Conservation (phyloP, 1,140 invertebrate genomes). For the Drosophila nebulosa region DNA sequence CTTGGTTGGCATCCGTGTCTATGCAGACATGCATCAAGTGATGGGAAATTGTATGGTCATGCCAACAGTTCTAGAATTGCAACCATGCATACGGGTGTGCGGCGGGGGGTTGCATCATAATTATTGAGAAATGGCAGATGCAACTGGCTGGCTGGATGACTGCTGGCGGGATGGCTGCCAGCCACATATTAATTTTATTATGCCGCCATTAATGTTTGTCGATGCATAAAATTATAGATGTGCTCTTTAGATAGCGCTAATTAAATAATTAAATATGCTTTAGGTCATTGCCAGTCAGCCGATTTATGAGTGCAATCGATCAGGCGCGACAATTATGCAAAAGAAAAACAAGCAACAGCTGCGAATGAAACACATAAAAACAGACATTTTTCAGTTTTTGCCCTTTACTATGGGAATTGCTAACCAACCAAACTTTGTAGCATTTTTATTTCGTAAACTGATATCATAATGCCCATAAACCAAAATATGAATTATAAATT, state of each 20-base stretch:
- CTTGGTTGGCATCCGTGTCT: not conserved
- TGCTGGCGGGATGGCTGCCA: slow-evolving; percentile 21
- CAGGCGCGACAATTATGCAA: slow-evolving; percentile 65
- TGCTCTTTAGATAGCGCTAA: slow-evolving; percentile 71
- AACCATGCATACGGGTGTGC: not conserved
- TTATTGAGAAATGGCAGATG: slow-evolving; percentile 39
- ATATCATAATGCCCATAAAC: slow-evolving; percentile 21
- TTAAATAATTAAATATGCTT: slow-evolving; percentile 80
- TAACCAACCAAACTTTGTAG: not conserved
- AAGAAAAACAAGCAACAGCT: slow-evolving; percentile 41
- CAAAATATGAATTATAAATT: too few species aligned
- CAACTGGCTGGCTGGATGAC: slow-evolving; percentile 41
- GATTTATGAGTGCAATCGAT: slow-evolving; percentile 68
- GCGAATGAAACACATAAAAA: slow-evolving; percentile 19
- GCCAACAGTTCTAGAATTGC: not conserved
- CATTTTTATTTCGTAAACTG: not conserved
- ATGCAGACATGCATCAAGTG: not conserved
- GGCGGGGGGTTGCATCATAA: slow-evolving; percentile 24
- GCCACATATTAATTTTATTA: slow-evolving; percentile 69
- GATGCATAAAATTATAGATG: slow-evolving; percentile 77
- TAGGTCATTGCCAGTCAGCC: slow-evolving; percentile 51
- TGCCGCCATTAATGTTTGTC: slow-evolving; percentile 66
- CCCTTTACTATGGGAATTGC: not conserved
- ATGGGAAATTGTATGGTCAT: not conserved
- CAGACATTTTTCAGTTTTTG: slow-evolving; percentile 14